Evolutionary conservation across 2,113 vertebrate species (phyloP).

Genomic region (Brachypodius melanocephalos): DNA sequence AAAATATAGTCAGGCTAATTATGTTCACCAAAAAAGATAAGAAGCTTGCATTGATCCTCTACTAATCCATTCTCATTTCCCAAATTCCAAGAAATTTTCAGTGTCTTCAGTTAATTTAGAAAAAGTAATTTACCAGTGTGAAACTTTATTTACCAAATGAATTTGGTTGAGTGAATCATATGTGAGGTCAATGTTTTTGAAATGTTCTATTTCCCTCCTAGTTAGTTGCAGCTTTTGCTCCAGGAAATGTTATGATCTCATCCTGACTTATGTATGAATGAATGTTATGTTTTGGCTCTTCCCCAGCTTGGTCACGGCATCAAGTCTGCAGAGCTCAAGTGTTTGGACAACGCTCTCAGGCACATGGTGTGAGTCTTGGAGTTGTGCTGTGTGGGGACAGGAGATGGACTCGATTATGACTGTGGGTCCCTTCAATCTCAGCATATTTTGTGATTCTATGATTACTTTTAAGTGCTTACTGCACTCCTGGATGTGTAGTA

Average conservation of each 20-base stretch:
- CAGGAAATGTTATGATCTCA: not conserved
- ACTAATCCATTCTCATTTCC: not conserved
- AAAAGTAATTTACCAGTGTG: not conserved
- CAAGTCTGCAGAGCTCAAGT: not conserved
- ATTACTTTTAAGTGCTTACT: not conserved
- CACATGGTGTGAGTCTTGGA: not conserved
- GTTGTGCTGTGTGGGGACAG: not conserved
- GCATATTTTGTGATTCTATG: not conserved
- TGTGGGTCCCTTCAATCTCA: not conserved
- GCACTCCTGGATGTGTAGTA: not conserved
- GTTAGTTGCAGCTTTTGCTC: not conserved
- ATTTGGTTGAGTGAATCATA: not conserved
- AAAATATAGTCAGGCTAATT: not conserved
- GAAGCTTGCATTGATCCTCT: not conserved
- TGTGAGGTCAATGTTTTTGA: not conserved
- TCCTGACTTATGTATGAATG: fast-evolving
- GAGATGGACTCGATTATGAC: not conserved
- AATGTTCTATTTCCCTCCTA: not conserved
- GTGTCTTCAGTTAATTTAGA: not conserved
- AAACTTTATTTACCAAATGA: not conserved
- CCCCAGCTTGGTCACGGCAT: not conserved
- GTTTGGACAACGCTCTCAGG: not conserved
- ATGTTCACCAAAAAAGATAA: not conserved
- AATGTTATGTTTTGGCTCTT: not conserved
- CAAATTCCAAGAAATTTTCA: not conserved